Evolutionary conservation across 2,888 invertebrate species (phyloP), one percentile per base, ranked within the genome.

Genomic region (Tortrix viridana): DNA sequence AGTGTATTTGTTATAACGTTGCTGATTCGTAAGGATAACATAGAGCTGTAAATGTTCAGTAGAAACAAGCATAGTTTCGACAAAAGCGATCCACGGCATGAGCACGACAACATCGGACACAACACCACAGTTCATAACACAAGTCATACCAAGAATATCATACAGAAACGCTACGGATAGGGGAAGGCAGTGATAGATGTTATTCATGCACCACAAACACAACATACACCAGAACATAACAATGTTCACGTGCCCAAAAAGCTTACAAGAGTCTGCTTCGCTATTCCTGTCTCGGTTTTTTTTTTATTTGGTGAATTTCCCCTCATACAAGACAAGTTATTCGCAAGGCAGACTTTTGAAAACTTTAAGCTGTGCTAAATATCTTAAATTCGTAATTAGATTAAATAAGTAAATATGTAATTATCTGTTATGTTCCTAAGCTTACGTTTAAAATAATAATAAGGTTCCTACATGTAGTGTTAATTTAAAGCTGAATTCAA

Each of bases 181-280:
- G 68, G 67, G 56, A 71, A 77, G 75, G 76, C 74, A 82, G 76
- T 79, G 76, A 89, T 88, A 92, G 92, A 92, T 92, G 92, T 92
- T 92, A 92, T 92, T 92, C 92, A 90, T 92, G 92, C 92, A 92
- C 92, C 91, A 89, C 85, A 77, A 74, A 79, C 75, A 84, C 80
- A 79, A 81, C 71, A 73, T 65, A 70, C 70, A 68, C 67, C 66
- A 69, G 12, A 50, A 50, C 59, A 67, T 58, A 56, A 59, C 43
- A 65, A 65, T 54, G 50, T 52, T 54, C 47, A 65, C 67, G 66
- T 71, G 68, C 69, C 50, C 61, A 65, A 61, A 59, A 65, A 19
- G 60, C 59, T 68, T 67, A 46, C 26, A 46, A 52, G 46, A 62
- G 56, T 44, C 49, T 41, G 52, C 23, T 19, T 54, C 47, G 47